phyloP scores from a whole-genome alignment of 2,888 invertebrate species.

The Notocelia uddmanniana region DNA sequence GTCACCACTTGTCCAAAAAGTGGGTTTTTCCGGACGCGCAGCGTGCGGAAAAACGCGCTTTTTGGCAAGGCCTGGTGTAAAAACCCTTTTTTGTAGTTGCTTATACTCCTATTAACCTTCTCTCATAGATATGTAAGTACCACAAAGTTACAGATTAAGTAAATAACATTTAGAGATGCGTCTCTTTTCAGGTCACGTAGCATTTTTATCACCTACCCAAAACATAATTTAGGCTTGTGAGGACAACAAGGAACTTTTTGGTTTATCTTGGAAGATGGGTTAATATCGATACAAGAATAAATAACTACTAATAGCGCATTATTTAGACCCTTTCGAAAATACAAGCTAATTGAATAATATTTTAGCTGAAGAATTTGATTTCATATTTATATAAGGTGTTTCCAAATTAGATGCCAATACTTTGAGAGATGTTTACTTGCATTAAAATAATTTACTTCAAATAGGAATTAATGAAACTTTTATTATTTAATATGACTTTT shows the following conservation, averaged over 20 bases:
- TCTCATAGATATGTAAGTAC: not conserved
- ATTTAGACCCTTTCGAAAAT: not conserved
- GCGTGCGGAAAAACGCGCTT: no score
- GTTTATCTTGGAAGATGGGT: conserved; percentile 29
- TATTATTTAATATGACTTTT: no score
- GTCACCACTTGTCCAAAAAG: no score
- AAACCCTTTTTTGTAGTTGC: no score
- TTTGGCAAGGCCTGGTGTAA: no score
- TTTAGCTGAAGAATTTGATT: no score
- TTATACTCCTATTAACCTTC: not conserved
- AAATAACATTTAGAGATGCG: conserved; percentile 36
- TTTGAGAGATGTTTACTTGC: no score
- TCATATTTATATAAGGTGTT: no score
- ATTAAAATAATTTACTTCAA: no score
- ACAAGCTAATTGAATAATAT: not conserved
- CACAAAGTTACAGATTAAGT: conserved; percentile 26
- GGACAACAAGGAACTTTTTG: conserved; percentile 36
- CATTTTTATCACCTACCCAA: conserved; percentile 42
- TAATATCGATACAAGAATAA: conserved; percentile 25
- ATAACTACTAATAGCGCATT: conserved; percentile 11
- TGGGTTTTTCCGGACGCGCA: no score
- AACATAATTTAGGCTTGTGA: conserved; percentile 33
- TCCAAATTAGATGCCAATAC: no score
- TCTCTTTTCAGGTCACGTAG: conserved; percentile 43
- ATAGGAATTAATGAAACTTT: no score